Base-by-base conservation (phyloP, 2,888 invertebrate genomes). In the Bedellia somnulentella region DNA sequence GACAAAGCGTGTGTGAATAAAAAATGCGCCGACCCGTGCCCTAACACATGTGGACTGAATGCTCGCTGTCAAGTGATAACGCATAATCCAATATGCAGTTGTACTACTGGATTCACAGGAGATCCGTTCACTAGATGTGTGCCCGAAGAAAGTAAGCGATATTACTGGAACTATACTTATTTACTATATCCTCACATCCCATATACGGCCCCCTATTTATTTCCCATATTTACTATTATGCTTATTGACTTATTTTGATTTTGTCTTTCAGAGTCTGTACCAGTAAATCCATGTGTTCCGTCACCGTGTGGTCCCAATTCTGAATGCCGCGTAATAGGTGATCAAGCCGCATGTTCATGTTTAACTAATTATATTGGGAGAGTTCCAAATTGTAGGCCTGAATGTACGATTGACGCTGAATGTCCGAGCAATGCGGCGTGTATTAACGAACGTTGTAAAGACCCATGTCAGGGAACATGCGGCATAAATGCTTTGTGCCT, bases 11-110 rank as follows among this genome's bases (percentile, higher is more conserved):
- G 93, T 52, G 81, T 89, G 30, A 85, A 84, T 43, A 86, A 86
- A 46, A 87, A 87, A 61, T 93, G 91, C 47, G 63, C 81, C 35
- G 87, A 91, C 56, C 91, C 91, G 6, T 91, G 91, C 49, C 85
- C 86, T 12, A 87, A 87, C 38, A 85, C 87, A 9, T 92, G 91
- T 49, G 91, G 91, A 24, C 60, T 83, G 27, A 88, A 90, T 48
- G 89, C 91, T 17, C 81, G 86, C 38, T 93, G 93, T 49, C 85
- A 86, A 63, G 88, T 89, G 28, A 82, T 89, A 30, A 89, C 90
- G 44, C 93, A 93, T 52, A 89, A 89, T 55, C 90, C 92, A 18
- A 87, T 91, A 45, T 93, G 93, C 61, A 89, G 85, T 49, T 93
- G 93, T 51, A 80, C 86, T 34, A 75, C 80, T 40, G 87, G 87